Percentiles rank a stretch among this genome's conserved stretches.
Conservation (phyloP, 2,888 invertebrate species). For the Apamea anceps region DNA sequence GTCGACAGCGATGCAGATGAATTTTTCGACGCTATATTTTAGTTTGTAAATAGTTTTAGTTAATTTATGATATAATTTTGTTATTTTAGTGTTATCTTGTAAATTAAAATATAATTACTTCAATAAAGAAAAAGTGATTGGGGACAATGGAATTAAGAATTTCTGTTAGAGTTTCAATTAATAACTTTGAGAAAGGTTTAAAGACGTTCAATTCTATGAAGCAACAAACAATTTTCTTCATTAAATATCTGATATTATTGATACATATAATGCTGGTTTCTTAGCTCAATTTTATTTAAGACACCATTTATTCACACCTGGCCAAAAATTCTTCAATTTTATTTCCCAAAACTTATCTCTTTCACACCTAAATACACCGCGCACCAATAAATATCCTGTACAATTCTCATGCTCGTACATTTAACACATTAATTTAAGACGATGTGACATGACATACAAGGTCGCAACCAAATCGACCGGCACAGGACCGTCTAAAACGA, state of each 20-base stretch:
- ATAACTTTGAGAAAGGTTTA: neutral
- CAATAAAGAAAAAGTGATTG: too few species aligned
- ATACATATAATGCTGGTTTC: neutral
- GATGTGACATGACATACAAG: slow-evolving; percentile 47
- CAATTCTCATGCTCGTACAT: slow-evolving; percentile 46
- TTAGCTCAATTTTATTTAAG: neutral
- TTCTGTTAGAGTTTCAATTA: neutral
- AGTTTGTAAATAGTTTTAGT: too few species aligned
- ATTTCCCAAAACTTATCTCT: slow-evolving; percentile 22
- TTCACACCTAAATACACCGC: slow-evolving; percentile 45
- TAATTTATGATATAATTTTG: too few species aligned
- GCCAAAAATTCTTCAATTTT: neutral
- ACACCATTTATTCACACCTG: neutral
- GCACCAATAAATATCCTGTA: slow-evolving; percentile 44
- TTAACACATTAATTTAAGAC: slow-evolving; percentile 53
- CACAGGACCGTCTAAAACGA: slow-evolving; percentile 46
- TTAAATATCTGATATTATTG: neutral
- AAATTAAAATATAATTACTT: too few species aligned
- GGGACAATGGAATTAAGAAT: neutral
- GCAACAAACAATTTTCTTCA: neutral
- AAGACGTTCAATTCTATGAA: neutral
- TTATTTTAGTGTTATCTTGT: too few species aligned
- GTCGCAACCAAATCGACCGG: slow-evolving; percentile 56
- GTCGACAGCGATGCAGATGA: too few species aligned
- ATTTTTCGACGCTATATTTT: too few species aligned